Conservation (phyloP, 37 sponge, comb jelly and placozoan species). For the Beroe ovata region DNA sequence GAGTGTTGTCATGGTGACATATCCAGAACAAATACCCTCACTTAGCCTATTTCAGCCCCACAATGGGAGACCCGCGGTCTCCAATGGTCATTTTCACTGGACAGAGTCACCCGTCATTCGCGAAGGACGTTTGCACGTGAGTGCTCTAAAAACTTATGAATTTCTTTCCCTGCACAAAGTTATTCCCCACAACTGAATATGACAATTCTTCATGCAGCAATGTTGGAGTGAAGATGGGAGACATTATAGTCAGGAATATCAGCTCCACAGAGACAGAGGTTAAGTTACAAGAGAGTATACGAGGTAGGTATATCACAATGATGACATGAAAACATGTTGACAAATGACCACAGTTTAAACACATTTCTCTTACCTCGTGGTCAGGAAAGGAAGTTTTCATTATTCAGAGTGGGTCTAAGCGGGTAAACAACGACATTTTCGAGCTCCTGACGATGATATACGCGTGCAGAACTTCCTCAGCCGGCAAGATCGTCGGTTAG, state of each 20-base stretch:
- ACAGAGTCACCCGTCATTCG: conserved; percentile 71
- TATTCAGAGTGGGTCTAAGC: conserved; percentile 81
- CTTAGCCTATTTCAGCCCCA: conserved; percentile 31
- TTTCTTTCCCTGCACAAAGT: too few relatives aligned
- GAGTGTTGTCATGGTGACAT: not conserved
- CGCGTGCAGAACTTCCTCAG: conserved; percentile 88
- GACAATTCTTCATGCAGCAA: too few relatives aligned
- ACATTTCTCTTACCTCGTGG: conserved; percentile 89
- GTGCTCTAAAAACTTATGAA: too few relatives aligned
- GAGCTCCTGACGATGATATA: conserved; percentile 91
- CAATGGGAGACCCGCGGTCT: conserved; percentile 53
- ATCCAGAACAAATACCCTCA: not conserved
- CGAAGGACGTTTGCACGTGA: conserved; percentile 76
- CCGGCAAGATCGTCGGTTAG: conserved; percentile 82
- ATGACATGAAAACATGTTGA: too few relatives aligned
- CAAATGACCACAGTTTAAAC: too few relatives aligned
- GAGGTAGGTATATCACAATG: conserved; percentile 2
- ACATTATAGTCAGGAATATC: conserved; percentile 78
- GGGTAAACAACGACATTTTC: conserved; percentile 82
- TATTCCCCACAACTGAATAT: too few relatives aligned
- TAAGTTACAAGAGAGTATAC: conserved; percentile 31
- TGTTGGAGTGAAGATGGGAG: conserved; percentile 83
- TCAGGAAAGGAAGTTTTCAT: conserved; percentile 94
- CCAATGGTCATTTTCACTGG: conserved; percentile 75
- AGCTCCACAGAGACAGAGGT: conserved; percentile 57